These are phyloP conservation scores for Scatophagus argus DNA, from an alignment of 2,113 vertebrate genomes.

Conservation along the genomic window DNA sequence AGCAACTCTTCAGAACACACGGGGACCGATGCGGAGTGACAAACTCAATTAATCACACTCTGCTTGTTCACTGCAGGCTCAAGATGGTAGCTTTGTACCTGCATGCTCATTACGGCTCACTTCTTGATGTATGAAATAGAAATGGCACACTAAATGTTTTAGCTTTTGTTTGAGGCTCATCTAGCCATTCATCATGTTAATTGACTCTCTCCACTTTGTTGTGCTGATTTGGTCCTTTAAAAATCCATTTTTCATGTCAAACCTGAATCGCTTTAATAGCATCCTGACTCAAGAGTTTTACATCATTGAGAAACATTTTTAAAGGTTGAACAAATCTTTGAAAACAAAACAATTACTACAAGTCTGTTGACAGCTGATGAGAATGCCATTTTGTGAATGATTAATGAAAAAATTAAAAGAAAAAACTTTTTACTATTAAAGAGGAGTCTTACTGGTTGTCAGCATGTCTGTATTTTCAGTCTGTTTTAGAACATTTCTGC, in stretches of 20 bases:
- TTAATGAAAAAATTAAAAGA: conserved; percentile 25
- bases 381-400: conserved; percentile 43
- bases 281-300: conserved; percentile 34
- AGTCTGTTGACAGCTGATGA: conserved; percentile 29
- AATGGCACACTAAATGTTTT: conserved; percentile 70
- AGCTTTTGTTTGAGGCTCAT: conserved; percentile 65
- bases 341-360: conserved; percentile 38
- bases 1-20: conserved; percentile 57
- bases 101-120: conserved; percentile 63
- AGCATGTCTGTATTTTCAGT: neutral
- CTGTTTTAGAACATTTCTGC: neutral
- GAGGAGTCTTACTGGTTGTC: neutral
- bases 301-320: conserved; percentile 19
- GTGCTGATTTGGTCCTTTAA: conserved; percentile 65
- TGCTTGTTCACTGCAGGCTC: conserved; percentile 63
- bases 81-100: conserved; percentile 75
- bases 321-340: conserved; percentile 24
- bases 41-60: conserved; percentile 77
- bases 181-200: conserved; percentile 75
- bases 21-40: conserved; percentile 67
- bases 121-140: conserved; percentile 75
- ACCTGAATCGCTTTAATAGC: conserved; percentile 46
- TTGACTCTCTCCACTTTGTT: conserved; percentile 68
- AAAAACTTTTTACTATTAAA: conserved; percentile 19
- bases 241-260: conserved; percentile 68